These are phyloP conservation scores for Rotaria sp. DNA, from an alignment of 2,888 invertebrate genomes.

Conservation along the genomic window DNA sequence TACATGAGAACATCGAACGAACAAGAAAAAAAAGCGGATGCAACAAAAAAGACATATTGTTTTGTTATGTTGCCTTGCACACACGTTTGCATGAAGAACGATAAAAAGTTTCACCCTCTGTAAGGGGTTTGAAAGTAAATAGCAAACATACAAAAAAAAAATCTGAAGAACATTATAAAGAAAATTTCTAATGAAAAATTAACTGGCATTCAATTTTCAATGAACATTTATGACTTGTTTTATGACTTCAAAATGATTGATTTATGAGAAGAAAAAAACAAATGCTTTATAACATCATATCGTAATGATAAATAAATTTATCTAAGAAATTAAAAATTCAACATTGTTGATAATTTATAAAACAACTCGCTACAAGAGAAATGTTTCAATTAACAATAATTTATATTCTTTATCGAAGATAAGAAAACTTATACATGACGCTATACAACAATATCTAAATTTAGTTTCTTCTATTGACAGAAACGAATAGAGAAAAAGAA, in stretches of 20 bases:
- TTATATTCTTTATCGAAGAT: too few species aligned
- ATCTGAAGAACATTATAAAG: not conserved
- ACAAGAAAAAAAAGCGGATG: not conserved
- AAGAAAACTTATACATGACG: too few species aligned
- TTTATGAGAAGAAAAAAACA: not conserved
- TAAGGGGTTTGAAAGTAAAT: not conserved
- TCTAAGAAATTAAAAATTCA: too few species aligned
- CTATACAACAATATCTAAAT: too few species aligned
- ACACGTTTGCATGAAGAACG: not conserved
- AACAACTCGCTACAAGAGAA: too few species aligned
- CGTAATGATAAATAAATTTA: not conserved
- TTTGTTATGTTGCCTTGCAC: not conserved
- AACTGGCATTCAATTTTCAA: too few species aligned
- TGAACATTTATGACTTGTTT: not conserved
- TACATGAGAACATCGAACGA: not conserved
- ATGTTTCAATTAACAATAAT: too few species aligned
- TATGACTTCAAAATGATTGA: not conserved
- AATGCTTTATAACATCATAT: not conserved
- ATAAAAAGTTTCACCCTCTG: not conserved
- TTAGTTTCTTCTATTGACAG: too few species aligned
- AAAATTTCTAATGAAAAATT: too few species aligned
- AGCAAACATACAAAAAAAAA: not conserved
- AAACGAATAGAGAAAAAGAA: too few species aligned
- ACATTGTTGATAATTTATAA: too few species aligned
- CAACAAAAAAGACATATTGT: not conserved